Conservation (phyloP, 2,888 invertebrate genomes). For the Anticlea derivata region DNA sequence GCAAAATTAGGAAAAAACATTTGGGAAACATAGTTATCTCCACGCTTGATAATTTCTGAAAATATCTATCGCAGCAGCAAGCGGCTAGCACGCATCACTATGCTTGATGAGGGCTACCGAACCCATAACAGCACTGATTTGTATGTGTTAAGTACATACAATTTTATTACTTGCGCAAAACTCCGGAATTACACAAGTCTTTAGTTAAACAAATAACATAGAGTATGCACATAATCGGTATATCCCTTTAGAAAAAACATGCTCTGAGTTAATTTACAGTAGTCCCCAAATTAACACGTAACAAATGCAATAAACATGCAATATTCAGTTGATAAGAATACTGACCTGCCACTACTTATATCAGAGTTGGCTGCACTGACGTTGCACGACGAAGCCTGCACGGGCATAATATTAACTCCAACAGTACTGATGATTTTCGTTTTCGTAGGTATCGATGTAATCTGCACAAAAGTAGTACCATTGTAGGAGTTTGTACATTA, state of each 20-base stretch:
- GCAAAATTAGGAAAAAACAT: not conserved
- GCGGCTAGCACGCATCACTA: constrained; percentile 9
- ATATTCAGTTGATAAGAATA: constrained; percentile 17
- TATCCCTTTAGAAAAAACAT: no score
- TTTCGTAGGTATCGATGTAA: constrained; percentile 74
- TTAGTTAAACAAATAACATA: no score
- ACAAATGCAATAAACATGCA: not conserved
- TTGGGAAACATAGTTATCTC: not conserved
- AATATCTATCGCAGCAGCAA: constrained; percentile 20
- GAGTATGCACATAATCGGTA: no score
- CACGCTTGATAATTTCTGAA: constrained; percentile 1
- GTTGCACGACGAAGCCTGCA: constrained; percentile 63
- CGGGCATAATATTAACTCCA: constrained; percentile 52
- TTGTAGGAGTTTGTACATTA: not conserved
- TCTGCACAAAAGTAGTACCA: constrained; percentile 45
- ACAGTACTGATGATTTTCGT: constrained; percentile 53
- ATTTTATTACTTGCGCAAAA: no score
- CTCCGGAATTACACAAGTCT: no score
- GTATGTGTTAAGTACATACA: no score
- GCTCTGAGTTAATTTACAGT: not conserved
- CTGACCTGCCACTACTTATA: constrained; percentile 76
- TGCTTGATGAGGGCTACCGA: not conserved
- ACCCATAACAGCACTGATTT: not conserved
- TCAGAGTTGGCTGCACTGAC: constrained; percentile 74
- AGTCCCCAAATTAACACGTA: not conserved